Percentiles rank a stretch among this genome's conserved stretches.
Conservation (phyloP, 2,797 vertebrate genomes). For the Ceyx erithaca region DNA sequence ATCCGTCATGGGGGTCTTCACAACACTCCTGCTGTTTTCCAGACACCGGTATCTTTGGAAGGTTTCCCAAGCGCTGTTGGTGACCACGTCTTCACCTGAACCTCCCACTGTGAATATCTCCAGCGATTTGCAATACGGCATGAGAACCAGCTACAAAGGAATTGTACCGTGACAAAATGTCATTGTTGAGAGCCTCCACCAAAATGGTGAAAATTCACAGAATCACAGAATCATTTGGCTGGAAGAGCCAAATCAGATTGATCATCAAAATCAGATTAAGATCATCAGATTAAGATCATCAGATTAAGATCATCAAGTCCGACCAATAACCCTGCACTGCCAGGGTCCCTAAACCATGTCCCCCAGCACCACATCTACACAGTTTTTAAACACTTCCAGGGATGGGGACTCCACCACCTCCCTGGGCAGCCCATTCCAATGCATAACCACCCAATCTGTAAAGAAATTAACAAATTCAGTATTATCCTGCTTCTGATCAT, state of each 20-base stretch:
- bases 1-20: slow-evolving; percentile 92
- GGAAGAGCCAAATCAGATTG: too few relatives aligned
- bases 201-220: not conserved
- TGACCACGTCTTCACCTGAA: slow-evolving; percentile 84
- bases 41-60: slow-evolving; percentile 95
- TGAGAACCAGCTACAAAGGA: slow-evolving; percentile 89
- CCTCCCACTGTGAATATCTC: slow-evolving; percentile 89
- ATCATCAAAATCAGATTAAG: too few relatives aligned
- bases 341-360: too few relatives aligned
- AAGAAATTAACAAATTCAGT: not conserved
- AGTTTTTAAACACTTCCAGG: too few relatives aligned
- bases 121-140: slow-evolving; percentile 94
- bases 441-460: too few relatives aligned
- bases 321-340: too few relatives aligned
- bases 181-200: not conserved
- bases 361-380: too few relatives aligned
- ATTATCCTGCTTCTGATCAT: not conserved
- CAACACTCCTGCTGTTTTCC: slow-evolving; percentile 92
- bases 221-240: too few relatives aligned
- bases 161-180: not conserved
- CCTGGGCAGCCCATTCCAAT: too few relatives aligned
- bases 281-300: too few relatives aligned
- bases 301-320: too few relatives aligned
- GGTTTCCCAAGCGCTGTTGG: slow-evolving; percentile 88
- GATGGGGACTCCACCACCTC: too few relatives aligned